Evolutionary conservation across 2,797 vertebrate genomes (phyloP).

Genomic region (Enteromius viviparus): DNA sequence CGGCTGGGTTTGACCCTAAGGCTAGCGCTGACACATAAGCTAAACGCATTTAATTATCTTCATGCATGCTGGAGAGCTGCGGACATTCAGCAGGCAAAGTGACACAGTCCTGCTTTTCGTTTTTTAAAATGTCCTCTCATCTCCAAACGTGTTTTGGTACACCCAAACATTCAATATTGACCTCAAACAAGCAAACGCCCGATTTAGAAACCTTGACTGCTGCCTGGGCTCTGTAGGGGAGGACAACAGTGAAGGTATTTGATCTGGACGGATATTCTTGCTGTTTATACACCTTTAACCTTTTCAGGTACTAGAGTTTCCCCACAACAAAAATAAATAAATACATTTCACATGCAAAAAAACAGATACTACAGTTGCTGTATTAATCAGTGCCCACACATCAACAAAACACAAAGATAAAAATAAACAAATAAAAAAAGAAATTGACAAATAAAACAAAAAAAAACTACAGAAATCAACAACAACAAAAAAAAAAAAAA

Average conservation of each 20-base stretch:
- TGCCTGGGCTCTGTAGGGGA: background rate
- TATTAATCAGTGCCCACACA: background rate
- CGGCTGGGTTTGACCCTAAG: conserved; percentile 44
- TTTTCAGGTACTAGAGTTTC: background rate
- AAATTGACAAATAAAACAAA: background rate
- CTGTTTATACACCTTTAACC: background rate
- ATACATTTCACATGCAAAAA: background rate
- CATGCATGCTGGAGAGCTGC: background rate
- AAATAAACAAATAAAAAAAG: background rate
- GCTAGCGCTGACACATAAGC: conserved; percentile 47
- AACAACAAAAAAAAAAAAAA: background rate
- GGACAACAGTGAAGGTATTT: background rate
- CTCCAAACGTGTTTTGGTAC: background rate
- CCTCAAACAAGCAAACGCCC: conserved; percentile 7
- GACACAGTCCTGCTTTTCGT: background rate
- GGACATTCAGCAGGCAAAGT: background rate
- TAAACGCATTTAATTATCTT: conserved; percentile 49
- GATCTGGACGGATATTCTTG: background rate
- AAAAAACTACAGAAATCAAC: background rate
- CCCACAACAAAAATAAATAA: too few relatives aligned
- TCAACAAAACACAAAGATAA: background rate
- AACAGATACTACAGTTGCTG: background rate
- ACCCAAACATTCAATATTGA: conserved; percentile 34
- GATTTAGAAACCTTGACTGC: background rate
- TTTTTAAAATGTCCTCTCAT: conserved; percentile 1